Conservation (phyloP, 2,113 vertebrate species). For the Oreamnos americanus region DNA sequence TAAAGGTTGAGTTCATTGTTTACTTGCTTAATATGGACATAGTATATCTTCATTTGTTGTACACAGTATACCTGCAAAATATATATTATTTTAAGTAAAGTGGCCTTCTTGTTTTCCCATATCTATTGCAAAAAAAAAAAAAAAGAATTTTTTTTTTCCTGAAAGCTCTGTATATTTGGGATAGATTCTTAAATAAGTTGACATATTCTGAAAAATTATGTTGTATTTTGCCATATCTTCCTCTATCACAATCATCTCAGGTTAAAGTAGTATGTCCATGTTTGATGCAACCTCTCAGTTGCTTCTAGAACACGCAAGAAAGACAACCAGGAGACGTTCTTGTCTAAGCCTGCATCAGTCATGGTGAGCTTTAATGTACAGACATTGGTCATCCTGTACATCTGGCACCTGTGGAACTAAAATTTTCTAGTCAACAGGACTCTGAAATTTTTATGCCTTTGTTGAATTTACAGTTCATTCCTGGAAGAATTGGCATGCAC, state of each 20-base stretch:
- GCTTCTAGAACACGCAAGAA: neutral
- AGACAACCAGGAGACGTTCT: neutral
- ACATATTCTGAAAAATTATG: neutral
- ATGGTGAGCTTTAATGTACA: neutral
- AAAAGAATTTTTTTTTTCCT: neutral
- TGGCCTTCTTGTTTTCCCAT: neutral
- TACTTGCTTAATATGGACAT: neutral
- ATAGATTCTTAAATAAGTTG: neutral
- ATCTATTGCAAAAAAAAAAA: neutral
- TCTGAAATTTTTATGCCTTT: neutral
- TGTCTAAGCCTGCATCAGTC: neutral
- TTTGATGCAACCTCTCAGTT: neutral
- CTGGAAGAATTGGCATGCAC: neutral
- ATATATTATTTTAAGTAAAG: neutral
- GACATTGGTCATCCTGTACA: neutral
- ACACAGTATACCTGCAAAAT: neutral
- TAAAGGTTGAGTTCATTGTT: neutral
- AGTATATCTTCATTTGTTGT: neutral
- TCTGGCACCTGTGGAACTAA: conserved; percentile 2
- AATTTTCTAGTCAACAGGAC: neutral
- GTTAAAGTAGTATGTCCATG: neutral
- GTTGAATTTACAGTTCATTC: conserved; percentile 5
- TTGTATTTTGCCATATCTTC: neutral
- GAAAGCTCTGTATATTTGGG: neutral
- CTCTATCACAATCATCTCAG: neutral